Evolutionary conservation across 2,113 vertebrate genomes (phyloP).

Genomic region (Cephalopholis sonnerati): DNA sequence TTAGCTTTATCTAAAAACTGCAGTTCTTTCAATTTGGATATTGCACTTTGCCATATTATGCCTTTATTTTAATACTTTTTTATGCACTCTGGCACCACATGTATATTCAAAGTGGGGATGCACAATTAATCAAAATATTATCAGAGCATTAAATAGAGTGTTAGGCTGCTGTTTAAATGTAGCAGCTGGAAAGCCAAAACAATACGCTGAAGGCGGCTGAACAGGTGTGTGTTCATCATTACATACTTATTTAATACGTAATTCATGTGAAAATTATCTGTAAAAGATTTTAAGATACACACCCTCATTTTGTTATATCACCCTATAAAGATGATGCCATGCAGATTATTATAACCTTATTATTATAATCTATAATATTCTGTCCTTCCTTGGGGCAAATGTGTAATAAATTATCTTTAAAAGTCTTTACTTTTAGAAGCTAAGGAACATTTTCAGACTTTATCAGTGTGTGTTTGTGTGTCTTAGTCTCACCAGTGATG

Average conservation of each 20-base stretch:
- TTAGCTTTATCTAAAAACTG: too few relatives aligned
- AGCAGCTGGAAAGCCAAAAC: neutral
- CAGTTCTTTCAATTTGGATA: too few relatives aligned
- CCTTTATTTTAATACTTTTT: too few relatives aligned
- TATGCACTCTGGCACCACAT: too few relatives aligned
- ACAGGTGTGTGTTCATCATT: too few relatives aligned
- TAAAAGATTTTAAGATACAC: neutral
- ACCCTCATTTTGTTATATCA: neutral
- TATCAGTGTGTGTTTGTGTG: neutral
- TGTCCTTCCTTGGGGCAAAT: neutral
- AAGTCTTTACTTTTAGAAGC: neutral
- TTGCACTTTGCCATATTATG: too few relatives aligned
- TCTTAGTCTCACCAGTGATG: constrained; percentile 86
- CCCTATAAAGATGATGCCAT: neutral
- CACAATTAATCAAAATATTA: too few relatives aligned
- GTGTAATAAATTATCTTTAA: neutral
- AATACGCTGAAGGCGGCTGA: neutral
- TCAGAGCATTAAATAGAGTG: too few relatives aligned
- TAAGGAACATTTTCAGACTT: neutral
- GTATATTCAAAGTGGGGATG: too few relatives aligned
- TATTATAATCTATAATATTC: neutral
- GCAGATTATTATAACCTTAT: neutral
- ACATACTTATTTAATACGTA: too few relatives aligned
- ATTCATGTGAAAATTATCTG: too few relatives aligned
- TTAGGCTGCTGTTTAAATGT: neutral